Evolutionary conservation across 2,888 invertebrate species (phyloP).

Genomic region (Marasmarcha lunaedactyla): DNA sequence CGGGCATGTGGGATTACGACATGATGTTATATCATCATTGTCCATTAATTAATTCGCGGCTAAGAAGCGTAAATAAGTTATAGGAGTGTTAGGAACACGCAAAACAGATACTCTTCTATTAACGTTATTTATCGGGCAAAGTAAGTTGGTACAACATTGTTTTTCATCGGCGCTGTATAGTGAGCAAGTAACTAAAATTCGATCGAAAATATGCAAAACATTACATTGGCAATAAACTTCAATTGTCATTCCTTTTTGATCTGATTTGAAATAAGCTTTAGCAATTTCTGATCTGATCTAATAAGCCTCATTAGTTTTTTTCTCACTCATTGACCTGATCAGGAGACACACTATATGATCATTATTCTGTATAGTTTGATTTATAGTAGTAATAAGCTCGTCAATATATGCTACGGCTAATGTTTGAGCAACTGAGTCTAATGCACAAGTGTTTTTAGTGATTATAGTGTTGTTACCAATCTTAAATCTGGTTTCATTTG

Average conservation of each 20-base stretch:
- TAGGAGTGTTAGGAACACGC: constrained; percentile 5
- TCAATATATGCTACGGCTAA: constrained; percentile 8
- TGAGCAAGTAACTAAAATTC: constrained; percentile 7
- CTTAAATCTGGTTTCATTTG: constrained; percentile 8
- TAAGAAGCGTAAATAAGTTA: constrained; percentile 6
- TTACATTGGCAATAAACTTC: constrained; percentile 7
- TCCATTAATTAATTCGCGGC: constrained; percentile 5
- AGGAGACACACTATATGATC: constrained; percentile 9
- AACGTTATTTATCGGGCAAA: constrained; percentile 3
- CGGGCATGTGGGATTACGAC: constrained; percentile 1
- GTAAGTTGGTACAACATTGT: constrained; percentile 2
- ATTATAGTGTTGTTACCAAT: constrained; percentile 5
- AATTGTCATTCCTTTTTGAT: constrained; percentile 5
- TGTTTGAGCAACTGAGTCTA: constrained; percentile 5
- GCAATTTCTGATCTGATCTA: constrained; percentile 9
- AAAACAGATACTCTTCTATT: constrained; percentile 6
- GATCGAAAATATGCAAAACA: constrained; percentile 9
- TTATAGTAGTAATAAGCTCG: constrained; percentile 9
- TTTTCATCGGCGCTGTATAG: constrained; percentile 6
- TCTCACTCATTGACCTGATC: constrained; percentile 7
- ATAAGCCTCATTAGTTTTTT: constrained; percentile 4
- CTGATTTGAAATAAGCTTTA: constrained; percentile 10
- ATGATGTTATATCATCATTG: neutral
- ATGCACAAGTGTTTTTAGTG: constrained; percentile 11
- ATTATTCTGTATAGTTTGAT: constrained; percentile 5